A percentile compares a stretch with the other conserved stretches of the same genome.
Evolutionary conservation across 2,113 vertebrate genomes (phyloP).

Genomic region (Scopus umbretta): DNA sequence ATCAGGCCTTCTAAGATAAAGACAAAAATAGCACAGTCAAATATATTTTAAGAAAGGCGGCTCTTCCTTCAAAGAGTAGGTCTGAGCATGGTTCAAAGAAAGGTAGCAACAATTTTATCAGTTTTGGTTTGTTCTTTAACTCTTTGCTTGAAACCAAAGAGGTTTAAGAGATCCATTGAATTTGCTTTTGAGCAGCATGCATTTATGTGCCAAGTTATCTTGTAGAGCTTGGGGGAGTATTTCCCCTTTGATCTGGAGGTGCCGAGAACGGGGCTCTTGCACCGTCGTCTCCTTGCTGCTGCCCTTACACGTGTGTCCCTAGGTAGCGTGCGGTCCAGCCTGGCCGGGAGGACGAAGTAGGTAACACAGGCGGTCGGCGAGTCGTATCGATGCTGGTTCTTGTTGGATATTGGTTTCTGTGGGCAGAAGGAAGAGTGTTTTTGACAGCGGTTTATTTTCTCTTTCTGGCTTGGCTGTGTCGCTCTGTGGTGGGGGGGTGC

Average conservation of each 20-base stretch:
- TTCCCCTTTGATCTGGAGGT: background rate
- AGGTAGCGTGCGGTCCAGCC: rapidly evolving
- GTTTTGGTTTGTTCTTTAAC: background rate
- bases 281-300: background rate
- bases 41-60: conserved; percentile 30
- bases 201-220: background rate
- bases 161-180: background rate
- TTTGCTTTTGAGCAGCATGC: background rate
- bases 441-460: background rate
- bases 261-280: background rate
- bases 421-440: background rate
- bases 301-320: background rate
- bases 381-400: rapidly evolving
- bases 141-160: background rate
- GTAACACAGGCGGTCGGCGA: rapidly evolving
- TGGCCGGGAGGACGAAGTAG: rapidly evolving
- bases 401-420: background rate
- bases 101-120: background rate
- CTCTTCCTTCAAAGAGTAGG: conserved; percentile 20
- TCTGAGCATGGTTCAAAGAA: background rate
- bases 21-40: conserved; percentile 36
- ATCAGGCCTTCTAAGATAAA: conserved; percentile 50
- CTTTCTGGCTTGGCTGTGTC: background rate
- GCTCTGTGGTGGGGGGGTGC: rapidly evolving
- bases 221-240: background rate